Evolutionary conservation across 2,113 vertebrate genomes (phyloP), one percentile per base, ranked within the genome.

Genomic region (Narcine bancroftii): DNA sequence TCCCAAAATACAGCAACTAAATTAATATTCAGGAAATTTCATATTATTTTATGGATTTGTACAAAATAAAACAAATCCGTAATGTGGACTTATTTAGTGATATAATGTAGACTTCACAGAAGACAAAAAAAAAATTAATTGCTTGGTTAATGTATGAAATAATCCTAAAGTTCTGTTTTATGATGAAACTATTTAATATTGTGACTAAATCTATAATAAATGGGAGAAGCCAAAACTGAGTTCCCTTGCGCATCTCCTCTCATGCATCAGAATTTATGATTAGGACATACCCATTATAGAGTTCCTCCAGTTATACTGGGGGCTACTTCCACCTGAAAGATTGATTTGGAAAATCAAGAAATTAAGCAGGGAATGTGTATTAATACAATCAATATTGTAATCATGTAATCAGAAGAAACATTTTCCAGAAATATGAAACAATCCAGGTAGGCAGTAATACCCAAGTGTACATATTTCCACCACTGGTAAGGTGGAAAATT

Each of bases 391-490:
- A 21, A 47, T 79, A 42, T 45, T 24, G 6, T 6, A 79, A 79
- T 79, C 45, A 42, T 47, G 76, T 42, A 79, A 47, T 47, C 76
- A 50, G 42, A 79, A 47, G 24, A 24, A 42, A 47, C 11, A 26
- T 26, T 53, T 83, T 47, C 29, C 79, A 83, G 79, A 83, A 83
- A 83, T 83, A 26, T 53, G 45, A 50, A 83, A 53, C 79, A 53
- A 83, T 47, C 29, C 79, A 83, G 50, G 50, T 56, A 83, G 26
- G 11, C 2, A 53, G 50, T 33, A 26, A 53, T 47, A 83, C 26
- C 47, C 3, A 53, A 83, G 9, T 81, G 24, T 83, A n/a, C 47
- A 53, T 33, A n/a, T 83, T 83, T 83, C 47, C 29, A 83, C 24
- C 45, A 83, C 24, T 45, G 50, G 47, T 47, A 53, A 83, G 26